phyloP scores from a whole-genome alignment of 2,797 vertebrate genomes.

The Limosa lapponica region DNA sequence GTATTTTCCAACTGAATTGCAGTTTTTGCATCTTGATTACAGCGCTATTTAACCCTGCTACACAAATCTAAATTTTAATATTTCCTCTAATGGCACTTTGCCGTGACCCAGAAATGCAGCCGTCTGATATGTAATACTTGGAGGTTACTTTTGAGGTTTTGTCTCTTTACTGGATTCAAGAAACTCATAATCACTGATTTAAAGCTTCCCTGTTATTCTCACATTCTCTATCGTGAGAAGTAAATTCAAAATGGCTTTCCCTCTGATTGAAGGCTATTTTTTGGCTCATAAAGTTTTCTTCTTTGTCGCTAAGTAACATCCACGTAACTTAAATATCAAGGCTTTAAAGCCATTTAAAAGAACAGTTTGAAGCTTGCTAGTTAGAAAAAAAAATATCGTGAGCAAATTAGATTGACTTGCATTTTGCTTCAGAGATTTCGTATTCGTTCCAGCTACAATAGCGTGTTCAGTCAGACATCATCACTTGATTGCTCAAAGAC shows the following conservation, averaged over 20 bases:
- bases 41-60: background rate
- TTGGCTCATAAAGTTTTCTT: slow-evolving; percentile 34
- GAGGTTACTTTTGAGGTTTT: slow-evolving; percentile 1
- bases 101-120: background rate
- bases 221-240: background rate
- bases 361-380: slow-evolving; percentile 6
- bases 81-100: background rate
- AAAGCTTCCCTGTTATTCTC: slow-evolving; percentile 2
- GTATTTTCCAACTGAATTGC: background rate
- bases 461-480: slow-evolving; percentile 66
- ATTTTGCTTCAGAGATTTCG: slow-evolving; percentile 57
- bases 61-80: slow-evolving; percentile 1
- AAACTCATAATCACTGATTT: background rate
- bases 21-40: background rate
- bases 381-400: background rate
- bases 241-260: background rate
- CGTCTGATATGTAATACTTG: background rate
- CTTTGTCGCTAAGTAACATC: slow-evolving; percentile 2
- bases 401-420: slow-evolving; percentile 42
- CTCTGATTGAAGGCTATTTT: background rate
- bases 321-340: background rate
- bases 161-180: background rate
- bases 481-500: slow-evolving; percentile 71
- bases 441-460: slow-evolving; percentile 55
- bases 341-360: slow-evolving; percentile 21